phyloP scores from a whole-genome alignment of 1,140 invertebrate genomes.

The Anoplolepis gracilipes region DNA sequence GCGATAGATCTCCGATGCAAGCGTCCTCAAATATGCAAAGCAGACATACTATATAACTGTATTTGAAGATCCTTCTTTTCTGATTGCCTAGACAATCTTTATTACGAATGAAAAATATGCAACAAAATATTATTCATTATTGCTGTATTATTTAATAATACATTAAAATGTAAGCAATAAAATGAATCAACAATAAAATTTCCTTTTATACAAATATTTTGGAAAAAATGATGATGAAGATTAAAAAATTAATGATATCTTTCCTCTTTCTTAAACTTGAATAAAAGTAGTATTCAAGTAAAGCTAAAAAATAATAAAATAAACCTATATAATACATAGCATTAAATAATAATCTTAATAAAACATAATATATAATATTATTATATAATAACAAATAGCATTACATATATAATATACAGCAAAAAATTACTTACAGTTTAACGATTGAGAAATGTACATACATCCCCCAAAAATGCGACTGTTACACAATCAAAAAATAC shows the following conservation, averaged over 20 bases:
- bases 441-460: neutral
- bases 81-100: neutral
- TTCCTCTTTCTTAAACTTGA: neutral
- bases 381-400: too few species aligned
- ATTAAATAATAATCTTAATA: too few species aligned
- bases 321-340: neutral
- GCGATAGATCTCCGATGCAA: conserved; percentile 26
- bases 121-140: neutral
- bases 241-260: neutral
- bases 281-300: too few species aligned
- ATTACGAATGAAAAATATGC: neutral
- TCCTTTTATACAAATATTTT: neutral
- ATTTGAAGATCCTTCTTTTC: conserved; percentile 19
- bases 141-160: neutral
- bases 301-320: neutral
- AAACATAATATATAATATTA: too few species aligned
- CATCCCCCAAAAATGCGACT: neutral
- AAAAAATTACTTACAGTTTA: neutral
- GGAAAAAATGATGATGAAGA: neutral
- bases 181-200: conserved; percentile 17
- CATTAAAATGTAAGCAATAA: neutral
- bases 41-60: neutral
- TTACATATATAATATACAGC: neutral
- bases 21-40: conserved; percentile 13
- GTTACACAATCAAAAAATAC: conserved; percentile 14